Evolutionary conservation across 1,140 invertebrate genomes (phyloP).

Genomic region (Proctacanthus coquilletti): DNA sequence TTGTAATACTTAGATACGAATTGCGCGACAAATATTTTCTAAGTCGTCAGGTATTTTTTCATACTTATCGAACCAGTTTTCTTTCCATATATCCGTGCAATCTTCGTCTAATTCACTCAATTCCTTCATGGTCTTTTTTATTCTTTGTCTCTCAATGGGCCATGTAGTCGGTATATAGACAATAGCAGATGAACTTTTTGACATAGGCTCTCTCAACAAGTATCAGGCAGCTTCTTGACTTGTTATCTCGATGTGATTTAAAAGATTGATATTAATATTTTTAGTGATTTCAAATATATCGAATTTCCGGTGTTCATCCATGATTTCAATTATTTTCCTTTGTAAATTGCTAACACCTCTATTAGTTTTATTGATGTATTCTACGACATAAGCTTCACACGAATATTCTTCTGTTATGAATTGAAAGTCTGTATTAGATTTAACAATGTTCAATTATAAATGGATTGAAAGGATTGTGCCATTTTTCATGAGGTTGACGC

Average conservation of each 20-base stretch:
- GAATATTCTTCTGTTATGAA: slow-evolving; percentile 28
- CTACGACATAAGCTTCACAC: slow-evolving; percentile 17
- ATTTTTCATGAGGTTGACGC: slow-evolving; percentile 17
- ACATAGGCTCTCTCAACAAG: slow-evolving; percentile 16
- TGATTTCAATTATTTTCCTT: too few species aligned
- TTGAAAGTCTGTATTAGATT: slow-evolving; percentile 29
- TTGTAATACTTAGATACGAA: slow-evolving; percentile 25
- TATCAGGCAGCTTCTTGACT: slow-evolving; percentile 32
- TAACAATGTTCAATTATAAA: slow-evolving; percentile 5
- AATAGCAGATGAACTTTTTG: slow-evolving; percentile 13
- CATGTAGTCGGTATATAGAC: slow-evolving; percentile 26
- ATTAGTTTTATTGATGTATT: slow-evolving; percentile 31
- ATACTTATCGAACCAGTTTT: slow-evolving; percentile 19
- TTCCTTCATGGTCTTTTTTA: slow-evolving; percentile 18
- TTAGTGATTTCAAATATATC: too few species aligned
- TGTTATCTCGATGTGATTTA: slow-evolving; percentile 28
- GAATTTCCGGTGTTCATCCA: too few species aligned
- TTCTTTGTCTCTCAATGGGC: slow-evolving; percentile 21
- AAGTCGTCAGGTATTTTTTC: slow-evolving; percentile 18
- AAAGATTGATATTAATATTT: too few species aligned
- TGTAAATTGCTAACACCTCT: too few species aligned
- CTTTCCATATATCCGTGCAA: slow-evolving; percentile 16
- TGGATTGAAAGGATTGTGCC: slow-evolving; percentile 14
- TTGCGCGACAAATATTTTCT: slow-evolving; percentile 20
- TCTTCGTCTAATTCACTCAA: slow-evolving; percentile 11